phyloP scores from a whole-genome alignment of 2,113 vertebrate genomes.

The Pachypanchax playfairii region DNA sequence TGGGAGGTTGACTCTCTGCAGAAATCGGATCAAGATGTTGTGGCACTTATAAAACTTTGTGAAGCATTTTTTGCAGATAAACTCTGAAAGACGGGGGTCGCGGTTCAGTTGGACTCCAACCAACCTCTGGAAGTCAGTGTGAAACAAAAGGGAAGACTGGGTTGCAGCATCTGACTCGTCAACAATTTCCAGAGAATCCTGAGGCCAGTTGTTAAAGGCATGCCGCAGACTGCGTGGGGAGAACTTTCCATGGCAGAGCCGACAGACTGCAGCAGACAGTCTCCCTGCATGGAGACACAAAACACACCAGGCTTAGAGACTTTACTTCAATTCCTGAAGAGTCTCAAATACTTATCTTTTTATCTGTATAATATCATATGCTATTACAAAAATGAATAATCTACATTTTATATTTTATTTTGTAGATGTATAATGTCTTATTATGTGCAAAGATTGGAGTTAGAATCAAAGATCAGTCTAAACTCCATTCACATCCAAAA shows the following conservation, averaged over 20 bases:
- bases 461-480: too few species aligned
- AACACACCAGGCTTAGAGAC: not conserved
- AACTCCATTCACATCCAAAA: too few species aligned
- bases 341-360: not conserved
- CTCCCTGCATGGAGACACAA: slow-evolving; percentile 65
- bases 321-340: not conserved
- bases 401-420: too few species aligned
- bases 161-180: slow-evolving; percentile 63
- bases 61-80: slow-evolving; percentile 93
- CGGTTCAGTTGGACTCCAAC: slow-evolving; percentile 86
- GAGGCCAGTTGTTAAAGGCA: slow-evolving; percentile 83
- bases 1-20: slow-evolving; percentile 88
- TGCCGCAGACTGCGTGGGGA: slow-evolving; percentile 87
- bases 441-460: too few species aligned
- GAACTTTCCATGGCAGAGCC: slow-evolving; percentile 95
- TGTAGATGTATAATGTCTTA: too few species aligned
- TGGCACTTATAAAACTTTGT: slow-evolving; percentile 96
- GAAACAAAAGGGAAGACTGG: slow-evolving; percentile 81
- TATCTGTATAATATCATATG: too few species aligned
- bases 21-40: slow-evolving; percentile 86
- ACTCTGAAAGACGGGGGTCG: slow-evolving; percentile 86
- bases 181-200: slow-evolving; percentile 58
- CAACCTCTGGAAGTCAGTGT: slow-evolving; percentile 89
- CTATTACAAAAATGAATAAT: too few species aligned
- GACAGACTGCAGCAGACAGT: slow-evolving; percentile 83